Base-by-base conservation (phyloP, 2,113 vertebrate genomes). In the Neoarius graeffei region DNA sequence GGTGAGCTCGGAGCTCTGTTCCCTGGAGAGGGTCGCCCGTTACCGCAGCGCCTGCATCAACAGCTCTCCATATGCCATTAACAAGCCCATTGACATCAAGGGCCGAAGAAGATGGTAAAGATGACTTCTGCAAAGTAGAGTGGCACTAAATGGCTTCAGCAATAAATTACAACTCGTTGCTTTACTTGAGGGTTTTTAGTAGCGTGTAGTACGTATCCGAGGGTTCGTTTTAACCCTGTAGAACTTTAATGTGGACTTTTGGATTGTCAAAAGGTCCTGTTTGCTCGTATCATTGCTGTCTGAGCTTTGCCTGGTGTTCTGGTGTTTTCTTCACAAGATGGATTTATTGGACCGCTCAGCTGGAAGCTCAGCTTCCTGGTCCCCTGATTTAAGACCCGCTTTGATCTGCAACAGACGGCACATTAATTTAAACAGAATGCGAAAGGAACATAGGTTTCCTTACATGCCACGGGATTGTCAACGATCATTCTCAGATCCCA, bases 71-170 rank as follows among this genome's bases (percentile, higher is more conserved):
- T 99, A 94, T 93, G 97, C 97, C 91, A 97, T 96, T 92, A 97
- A 99, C 97, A 97, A 98, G 93, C 97, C 97, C 86, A 97, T 99
- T 94, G 97, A 98, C 95, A 98, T 98, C 96, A 98, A 98, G 91
- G 96, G 96, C 67, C 95, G 96, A 91, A 96, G 94, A 92, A 97
- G 93, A 97, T 90, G 96, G 97, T 99, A 99, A 96, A 83, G 86
- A 83, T 88, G 79, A 86, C 64, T 88, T 91, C 64, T 71, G 79
- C 64, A 35, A 69, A 77, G 85, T 52, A 74, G 81, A 82, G 30
- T 82, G 80, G 87, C 80, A 82, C 7, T 87, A 35, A 42, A 30
- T 84, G 57, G 20, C 74, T 80, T 27, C 25, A 57, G 52, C 13
- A n/a, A 15, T 82, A 48, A 59, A 81, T 76, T 59, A 73, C n/a